Percentiles rank a stretch among this genome's conserved stretches.
phyloP scores from a whole-genome alignment of 53 echinoderm and acorn worm genomes.

The Echinometra lucunter region DNA sequence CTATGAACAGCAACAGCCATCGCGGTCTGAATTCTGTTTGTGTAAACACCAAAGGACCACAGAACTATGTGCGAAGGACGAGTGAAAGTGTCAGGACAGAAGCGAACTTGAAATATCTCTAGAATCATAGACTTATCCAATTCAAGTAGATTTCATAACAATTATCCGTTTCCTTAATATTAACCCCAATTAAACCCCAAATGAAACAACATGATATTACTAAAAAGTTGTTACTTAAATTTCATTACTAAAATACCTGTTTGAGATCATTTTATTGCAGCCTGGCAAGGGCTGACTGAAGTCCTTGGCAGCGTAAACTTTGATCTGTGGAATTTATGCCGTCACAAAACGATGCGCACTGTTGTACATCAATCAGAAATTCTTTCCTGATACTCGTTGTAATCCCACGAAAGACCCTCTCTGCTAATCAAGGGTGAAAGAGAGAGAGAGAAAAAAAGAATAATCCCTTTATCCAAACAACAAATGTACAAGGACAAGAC shows the following conservation, averaged over 20 bases:
- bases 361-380: not conserved
- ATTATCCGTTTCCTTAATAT: not conserved
- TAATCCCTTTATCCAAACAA: not conserved
- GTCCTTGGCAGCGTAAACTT: not conserved
- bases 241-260: not conserved
- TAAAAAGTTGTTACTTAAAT: not conserved
- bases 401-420: conserved; percentile 9
- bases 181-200: not conserved
- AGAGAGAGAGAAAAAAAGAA: not conserved
- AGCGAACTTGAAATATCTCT: not conserved
- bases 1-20: no score
- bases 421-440: not conserved
- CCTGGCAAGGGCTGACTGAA: not conserved
- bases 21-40: no score
- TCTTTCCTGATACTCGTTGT: not conserved
- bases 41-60: no score
- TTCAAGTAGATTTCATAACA: not conserved
- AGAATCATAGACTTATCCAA: no score
- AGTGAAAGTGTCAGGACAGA: not conserved
- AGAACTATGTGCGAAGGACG: no score
- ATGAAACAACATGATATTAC: not conserved
- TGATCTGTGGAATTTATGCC: not conserved
- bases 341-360: not conserved
- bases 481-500: not conserved
- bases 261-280: not conserved